A percentile compares a stretch with the other conserved stretches of the same genome.
phyloP scores from a whole-genome alignment of 2,113 vertebrate genomes.

The Carettochelys insculpta region DNA sequence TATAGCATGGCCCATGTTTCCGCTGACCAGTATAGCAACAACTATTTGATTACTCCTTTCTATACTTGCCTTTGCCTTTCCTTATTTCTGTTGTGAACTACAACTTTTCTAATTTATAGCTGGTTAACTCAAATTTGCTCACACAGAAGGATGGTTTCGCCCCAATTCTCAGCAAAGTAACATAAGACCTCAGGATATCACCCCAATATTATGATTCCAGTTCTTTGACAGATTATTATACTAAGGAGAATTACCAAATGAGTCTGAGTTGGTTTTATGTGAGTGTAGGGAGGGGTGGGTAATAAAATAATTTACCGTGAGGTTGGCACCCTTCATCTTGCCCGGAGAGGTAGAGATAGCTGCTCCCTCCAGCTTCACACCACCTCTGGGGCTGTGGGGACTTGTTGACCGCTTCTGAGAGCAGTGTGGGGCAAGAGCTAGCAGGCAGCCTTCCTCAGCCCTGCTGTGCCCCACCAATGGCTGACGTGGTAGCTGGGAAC shows the following conservation, averaged over 20 bases:
- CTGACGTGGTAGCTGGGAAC: no score
- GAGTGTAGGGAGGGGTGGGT: accelerated
- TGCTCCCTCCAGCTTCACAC: not conserved
- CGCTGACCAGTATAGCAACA: not conserved
- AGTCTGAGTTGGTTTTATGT: not conserved
- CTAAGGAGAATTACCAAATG: accelerated
- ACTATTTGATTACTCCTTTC: not conserved
- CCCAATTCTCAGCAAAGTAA: not conserved
- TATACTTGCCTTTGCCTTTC: not conserved
- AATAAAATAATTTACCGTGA: not conserved
- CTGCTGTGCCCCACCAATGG: no score
- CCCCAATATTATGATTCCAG: accelerated
- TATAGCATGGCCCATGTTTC: not conserved
- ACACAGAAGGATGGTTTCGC: not conserved
- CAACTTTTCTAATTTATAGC: not conserved
- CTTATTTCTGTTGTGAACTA: not conserved
- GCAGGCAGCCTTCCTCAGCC: no score
- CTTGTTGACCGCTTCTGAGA: no score
- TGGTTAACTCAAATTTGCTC: not conserved
- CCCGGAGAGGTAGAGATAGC: no score
- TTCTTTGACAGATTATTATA: not conserved
- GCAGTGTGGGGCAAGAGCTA: no score
- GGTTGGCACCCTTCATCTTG: not conserved
- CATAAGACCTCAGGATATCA: not conserved
- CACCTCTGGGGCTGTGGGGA: no score